Evolutionary conservation across 2,797 vertebrate genomes (phyloP).

Genomic region (Oreortyx pictus): DNA sequence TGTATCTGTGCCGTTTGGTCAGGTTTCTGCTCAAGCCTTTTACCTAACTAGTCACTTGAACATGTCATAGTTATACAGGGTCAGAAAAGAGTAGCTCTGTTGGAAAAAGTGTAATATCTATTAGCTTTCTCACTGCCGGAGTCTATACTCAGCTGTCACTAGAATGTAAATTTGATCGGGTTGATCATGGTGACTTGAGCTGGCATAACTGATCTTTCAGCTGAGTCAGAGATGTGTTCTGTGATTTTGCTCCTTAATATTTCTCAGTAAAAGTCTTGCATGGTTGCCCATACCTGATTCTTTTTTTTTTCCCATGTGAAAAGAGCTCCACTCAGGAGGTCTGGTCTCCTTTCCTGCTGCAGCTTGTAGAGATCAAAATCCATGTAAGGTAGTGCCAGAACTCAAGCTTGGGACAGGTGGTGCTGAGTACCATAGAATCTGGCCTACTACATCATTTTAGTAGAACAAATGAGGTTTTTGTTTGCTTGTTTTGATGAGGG

Average conservation of each 20-base stretch:
- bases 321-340: neutral
- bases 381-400: neutral
- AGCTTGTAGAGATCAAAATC: neutral
- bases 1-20: neutral
- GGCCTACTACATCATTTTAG: neutral
- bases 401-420: neutral
- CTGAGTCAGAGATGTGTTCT: neutral
- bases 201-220: neutral
- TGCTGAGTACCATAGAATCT: neutral
- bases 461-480: neutral
- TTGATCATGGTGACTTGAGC: neutral
- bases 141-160: neutral
- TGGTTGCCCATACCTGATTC: neutral
- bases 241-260: neutral
- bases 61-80: slow-evolving; percentile 16
- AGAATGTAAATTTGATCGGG: neutral
- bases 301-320: neutral
- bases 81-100: neutral
- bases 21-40: neutral
- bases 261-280: neutral
- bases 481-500: neutral
- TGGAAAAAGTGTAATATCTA: neutral
- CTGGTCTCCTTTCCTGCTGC: neutral
- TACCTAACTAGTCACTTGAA: neutral
- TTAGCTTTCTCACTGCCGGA: neutral